Evolutionary conservation across 92 coral and sea anemone species (phyloP).

Genomic region (Siderastrea radians): DNA sequence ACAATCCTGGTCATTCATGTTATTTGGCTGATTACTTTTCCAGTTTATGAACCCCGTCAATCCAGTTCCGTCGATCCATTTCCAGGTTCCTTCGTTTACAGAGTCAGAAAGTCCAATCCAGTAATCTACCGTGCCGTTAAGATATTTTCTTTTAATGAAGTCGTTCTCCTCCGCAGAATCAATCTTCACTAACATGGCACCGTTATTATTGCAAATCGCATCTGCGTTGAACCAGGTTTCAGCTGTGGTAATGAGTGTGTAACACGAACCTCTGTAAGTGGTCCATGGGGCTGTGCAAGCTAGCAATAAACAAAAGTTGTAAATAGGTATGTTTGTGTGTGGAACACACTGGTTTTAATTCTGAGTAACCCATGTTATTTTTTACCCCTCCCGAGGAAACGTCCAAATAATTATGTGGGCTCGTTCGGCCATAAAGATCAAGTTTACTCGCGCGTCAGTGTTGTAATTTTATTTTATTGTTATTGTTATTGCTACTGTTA

Average conservation of each 20-base stretch:
- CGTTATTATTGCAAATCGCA: background rate
- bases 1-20: background rate
- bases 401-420: too few species aligned
- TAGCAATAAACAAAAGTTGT: too few species aligned
- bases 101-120: conserved; percentile 5
- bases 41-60: background rate
- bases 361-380: too few species aligned
- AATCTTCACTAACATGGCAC: background rate
- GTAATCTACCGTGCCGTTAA: background rate
- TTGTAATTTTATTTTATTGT: too few species aligned
- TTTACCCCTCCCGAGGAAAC: too few species aligned
- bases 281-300: background rate
- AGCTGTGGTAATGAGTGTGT: background rate
- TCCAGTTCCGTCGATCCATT: background rate
- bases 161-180: background rate
- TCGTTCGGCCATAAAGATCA: too few species aligned
- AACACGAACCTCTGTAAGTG: background rate
- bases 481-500: too few species aligned
- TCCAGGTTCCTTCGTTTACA: background rate
- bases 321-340: too few species aligned
- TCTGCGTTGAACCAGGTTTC: background rate
- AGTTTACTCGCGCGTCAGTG: too few species aligned
- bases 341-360: too few species aligned
- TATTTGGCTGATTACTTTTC: background rate
- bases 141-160: background rate